These are phyloP conservation scores for Magallana nippona DNA, from an alignment of 2,888 invertebrate genomes.

Conservation along the genomic window DNA sequence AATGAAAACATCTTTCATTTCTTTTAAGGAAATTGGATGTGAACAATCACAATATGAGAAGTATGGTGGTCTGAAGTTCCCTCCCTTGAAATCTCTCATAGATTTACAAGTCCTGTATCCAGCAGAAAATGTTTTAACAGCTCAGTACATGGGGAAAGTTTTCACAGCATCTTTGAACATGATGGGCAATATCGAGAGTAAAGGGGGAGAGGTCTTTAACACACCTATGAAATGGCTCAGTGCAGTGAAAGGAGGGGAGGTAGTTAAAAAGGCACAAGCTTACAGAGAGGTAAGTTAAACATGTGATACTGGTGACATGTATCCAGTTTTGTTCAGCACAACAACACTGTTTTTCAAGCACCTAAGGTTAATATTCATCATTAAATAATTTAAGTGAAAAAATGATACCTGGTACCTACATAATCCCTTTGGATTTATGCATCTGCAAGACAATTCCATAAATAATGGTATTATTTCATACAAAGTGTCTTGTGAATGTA, in stretches of 20 bases:
- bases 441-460: too few relatives aligned
- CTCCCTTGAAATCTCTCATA: slow-evolving; percentile 20
- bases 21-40: background rate
- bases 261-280: slow-evolving; percentile 21
- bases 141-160: background rate
- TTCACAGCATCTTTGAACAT: slow-evolving; percentile 51
- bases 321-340: too few relatives aligned
- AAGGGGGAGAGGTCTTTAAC: slow-evolving; percentile 53
- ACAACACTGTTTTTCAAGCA: too few relatives aligned
- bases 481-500: too few relatives aligned
- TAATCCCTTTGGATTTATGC: too few relatives aligned
- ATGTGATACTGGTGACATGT: too few relatives aligned
- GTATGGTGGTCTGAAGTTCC: slow-evolving; percentile 28
- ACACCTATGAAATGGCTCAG: slow-evolving; percentile 59
- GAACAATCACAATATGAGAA: background rate
- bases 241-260: slow-evolving; percentile 45
- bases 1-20: background rate
- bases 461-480: too few relatives aligned
- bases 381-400: too few relatives aligned
- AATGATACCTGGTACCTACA: too few relatives aligned
- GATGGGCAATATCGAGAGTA: slow-evolving; percentile 51
- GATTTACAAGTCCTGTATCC: slow-evolving; percentile 14
- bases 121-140: background rate
- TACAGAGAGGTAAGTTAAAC: slow-evolving; percentile 36
- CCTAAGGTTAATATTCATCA: too few relatives aligned